Evolutionary conservation across 2,113 vertebrate genomes (phyloP).

Genomic region (Tragelaphus scriptus): DNA sequence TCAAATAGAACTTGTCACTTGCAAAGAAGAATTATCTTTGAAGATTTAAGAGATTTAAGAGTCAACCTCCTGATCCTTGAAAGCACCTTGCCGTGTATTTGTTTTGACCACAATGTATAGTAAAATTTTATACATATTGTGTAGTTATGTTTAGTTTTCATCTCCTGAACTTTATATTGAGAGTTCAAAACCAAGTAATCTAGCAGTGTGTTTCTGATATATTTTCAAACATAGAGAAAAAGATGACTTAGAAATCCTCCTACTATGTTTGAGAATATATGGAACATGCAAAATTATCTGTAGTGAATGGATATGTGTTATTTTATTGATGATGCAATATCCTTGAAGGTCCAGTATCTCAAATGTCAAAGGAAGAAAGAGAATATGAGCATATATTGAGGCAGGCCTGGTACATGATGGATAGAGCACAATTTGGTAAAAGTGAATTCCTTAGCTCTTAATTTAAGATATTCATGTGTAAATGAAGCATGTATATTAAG

Average conservation of each 20-base stretch:
- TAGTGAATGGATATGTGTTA: neutral
- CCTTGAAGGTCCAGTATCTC: neutral
- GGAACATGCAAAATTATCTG: neutral
- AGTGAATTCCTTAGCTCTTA: neutral
- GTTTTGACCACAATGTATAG: neutral
- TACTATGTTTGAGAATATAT: neutral
- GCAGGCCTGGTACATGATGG: neutral
- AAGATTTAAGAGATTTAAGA: neutral
- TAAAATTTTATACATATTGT: neutral
- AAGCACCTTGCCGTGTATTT: neutral
- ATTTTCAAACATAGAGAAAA: neutral
- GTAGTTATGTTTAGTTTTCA: neutral
- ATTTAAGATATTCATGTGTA: neutral
- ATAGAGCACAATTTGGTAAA: neutral
- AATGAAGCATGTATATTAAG: neutral
- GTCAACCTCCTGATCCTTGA: neutral
- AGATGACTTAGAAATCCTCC: neutral
- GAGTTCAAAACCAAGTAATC: neutral
- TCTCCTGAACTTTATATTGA: neutral
- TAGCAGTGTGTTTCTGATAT: neutral
- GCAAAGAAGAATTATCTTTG: neutral
- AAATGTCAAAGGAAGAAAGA: neutral
- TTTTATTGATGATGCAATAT: neutral
- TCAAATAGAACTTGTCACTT: neutral
- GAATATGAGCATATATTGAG: neutral